Percentiles rank a stretch among this genome's conserved stretches.
Evolutionary conservation across 2,888 invertebrate genomes (phyloP).

Genomic region (Parapristionchus giblindavisi): DNA sequence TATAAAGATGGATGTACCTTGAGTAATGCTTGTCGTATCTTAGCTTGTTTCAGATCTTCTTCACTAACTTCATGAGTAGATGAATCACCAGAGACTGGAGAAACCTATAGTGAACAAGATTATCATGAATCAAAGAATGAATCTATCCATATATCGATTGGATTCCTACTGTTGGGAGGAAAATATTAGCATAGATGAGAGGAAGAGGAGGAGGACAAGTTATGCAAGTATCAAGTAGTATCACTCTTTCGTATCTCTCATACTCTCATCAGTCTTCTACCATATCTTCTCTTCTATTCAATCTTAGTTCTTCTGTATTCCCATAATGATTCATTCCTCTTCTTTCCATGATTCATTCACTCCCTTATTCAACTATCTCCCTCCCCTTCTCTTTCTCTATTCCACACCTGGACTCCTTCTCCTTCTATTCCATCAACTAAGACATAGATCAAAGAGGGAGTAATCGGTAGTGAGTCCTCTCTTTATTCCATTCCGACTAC

Average conservation of each 20-base stretch:
- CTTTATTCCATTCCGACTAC: no score
- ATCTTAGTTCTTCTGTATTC: no score
- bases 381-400: slow-evolving; percentile 11
- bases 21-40: slow-evolving; percentile 93
- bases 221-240: no score
- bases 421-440: not conserved
- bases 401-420: slow-evolving; percentile 14
- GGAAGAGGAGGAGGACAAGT: no score
- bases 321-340: slow-evolving; percentile 13
- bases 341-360: not conserved
- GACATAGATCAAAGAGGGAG: not conserved
- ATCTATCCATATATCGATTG: no score
- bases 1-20: slow-evolving; percentile 78
- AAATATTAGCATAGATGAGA: no score
- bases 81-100: slow-evolving; percentile 46
- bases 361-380: no score
- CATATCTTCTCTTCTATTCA: slow-evolving; percentile 17
- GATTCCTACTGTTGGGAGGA: no score
- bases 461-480: not conserved
- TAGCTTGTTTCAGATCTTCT: slow-evolving; percentile 81
- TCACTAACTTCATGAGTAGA: slow-evolving; percentile 43
- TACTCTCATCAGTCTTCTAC: slow-evolving; percentile 10
- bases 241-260: no score
- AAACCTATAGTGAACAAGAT: slow-evolving; percentile 44
- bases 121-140: not conserved